These are phyloP conservation scores for Prosopocoilus inquinatus DNA, from an alignment of 2,888 invertebrate species.

Conservation along the genomic window DNA sequence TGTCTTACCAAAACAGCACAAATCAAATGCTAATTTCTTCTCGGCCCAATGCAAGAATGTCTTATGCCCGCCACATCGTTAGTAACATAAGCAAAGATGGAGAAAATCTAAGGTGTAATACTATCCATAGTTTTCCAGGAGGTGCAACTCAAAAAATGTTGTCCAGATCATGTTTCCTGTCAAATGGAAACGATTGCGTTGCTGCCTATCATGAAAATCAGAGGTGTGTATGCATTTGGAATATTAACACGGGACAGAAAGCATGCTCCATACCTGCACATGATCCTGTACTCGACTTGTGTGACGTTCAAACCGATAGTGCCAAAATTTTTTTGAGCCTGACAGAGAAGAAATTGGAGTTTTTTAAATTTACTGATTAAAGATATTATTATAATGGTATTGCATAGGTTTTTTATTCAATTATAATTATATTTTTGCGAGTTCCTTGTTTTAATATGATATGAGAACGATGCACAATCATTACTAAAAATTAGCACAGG, in stretches of 20 bases:
- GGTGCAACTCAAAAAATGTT: constrained; percentile 67
- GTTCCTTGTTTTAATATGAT: no score
- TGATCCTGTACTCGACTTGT: constrained; percentile 68
- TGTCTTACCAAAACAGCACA: constrained; percentile 65
- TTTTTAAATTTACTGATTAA: constrained; percentile 55
- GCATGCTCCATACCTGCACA: constrained; percentile 59
- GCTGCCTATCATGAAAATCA: constrained; percentile 75
- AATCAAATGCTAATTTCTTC: constrained; percentile 69
- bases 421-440: no score
- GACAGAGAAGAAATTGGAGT: constrained; percentile 63
- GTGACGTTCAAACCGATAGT: constrained; percentile 57
- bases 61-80: constrained; percentile 58
- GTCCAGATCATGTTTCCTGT: constrained; percentile 62
- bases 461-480: no score
- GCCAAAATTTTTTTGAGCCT: constrained; percentile 61
- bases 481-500: no score
- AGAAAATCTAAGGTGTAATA: constrained; percentile 55
- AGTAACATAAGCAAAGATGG: constrained; percentile 52
- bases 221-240: constrained; percentile 65
- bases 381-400: not conserved
- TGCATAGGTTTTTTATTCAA: no score
- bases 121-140: constrained; percentile 64
- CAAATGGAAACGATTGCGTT: constrained; percentile 60
- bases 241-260: constrained; percentile 56
- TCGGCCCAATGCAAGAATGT: constrained; percentile 59